phyloP scores from a whole-genome alignment of 1,140 invertebrate genomes.

The Microplitis mediator region DNA sequence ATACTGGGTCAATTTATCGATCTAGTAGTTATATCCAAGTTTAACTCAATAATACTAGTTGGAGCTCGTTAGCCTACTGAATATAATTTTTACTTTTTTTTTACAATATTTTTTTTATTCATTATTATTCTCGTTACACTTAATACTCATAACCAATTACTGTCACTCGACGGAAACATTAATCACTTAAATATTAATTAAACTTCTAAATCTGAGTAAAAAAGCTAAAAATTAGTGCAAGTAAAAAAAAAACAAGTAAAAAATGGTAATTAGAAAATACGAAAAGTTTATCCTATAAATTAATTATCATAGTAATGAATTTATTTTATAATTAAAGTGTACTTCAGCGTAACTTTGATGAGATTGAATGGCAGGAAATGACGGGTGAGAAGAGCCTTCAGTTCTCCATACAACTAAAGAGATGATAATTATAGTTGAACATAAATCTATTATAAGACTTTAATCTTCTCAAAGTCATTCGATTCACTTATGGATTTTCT shows the following conservation, averaged over 20 bases:
- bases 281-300: neutral
- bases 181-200: too few relatives aligned
- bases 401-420: neutral
- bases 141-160: too few relatives aligned
- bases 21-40: too few relatives aligned
- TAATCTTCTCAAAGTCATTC: conserved; percentile 47
- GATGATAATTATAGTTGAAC: conserved; percentile 2
- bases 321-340: conserved; percentile 5
- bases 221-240: neutral
- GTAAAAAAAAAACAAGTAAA: neutral
- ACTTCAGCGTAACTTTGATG: conserved; percentile 2
- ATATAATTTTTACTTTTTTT: too few relatives aligned
- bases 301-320: neutral
- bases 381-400: neutral
- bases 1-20: too few relatives aligned
- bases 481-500: conserved; percentile 39
- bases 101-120: too few relatives aligned
- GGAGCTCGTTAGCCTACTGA: too few relatives aligned
- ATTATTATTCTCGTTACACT: too few relatives aligned
- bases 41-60: too few relatives aligned
- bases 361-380: neutral
- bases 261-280: neutral
- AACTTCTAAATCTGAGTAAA: too few relatives aligned
- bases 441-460: conserved; percentile 46
- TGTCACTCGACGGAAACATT: too few relatives aligned